Conservation (phyloP, 2,888 invertebrate species). For the Chrysina gloriosa region DNA sequence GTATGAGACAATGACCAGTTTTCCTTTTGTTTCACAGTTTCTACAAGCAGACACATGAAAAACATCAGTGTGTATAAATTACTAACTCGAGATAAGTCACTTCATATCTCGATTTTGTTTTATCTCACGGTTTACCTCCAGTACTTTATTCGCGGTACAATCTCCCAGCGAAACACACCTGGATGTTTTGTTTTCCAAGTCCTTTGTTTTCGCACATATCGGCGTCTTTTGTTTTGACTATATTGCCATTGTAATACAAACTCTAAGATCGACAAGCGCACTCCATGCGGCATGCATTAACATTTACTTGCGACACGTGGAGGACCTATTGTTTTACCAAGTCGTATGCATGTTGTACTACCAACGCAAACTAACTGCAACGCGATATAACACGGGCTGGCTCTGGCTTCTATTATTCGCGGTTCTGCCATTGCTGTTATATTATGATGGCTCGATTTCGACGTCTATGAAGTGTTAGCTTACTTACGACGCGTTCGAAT, state of each 20-base stretch:
- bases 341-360: neutral
- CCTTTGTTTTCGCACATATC: neutral
- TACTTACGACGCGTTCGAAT: neutral
- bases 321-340: slow-evolving; percentile 11
- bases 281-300: neutral
- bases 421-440: neutral
- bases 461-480: neutral
- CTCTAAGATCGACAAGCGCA: neutral
- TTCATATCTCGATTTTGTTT: too few species aligned
- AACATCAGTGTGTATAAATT: too few species aligned
- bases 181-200: neutral
- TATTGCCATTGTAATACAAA: neutral
- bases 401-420: slow-evolving; percentile 9
- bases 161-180: too few species aligned
- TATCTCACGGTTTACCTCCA: too few species aligned
- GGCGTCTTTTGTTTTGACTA: slow-evolving; percentile 3
- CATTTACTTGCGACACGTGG: slow-evolving; percentile 70
- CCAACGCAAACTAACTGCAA: neutral
- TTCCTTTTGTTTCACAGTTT: too few species aligned
- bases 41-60: too few species aligned
- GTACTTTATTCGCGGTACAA: too few species aligned
- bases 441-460: neutral
- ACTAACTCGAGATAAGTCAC: too few species aligned
- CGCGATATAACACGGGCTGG: neutral
- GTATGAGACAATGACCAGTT: too few species aligned